Base-by-base conservation (phyloP, 2,113 vertebrate genomes). In the Nesogale talazaci region DNA sequence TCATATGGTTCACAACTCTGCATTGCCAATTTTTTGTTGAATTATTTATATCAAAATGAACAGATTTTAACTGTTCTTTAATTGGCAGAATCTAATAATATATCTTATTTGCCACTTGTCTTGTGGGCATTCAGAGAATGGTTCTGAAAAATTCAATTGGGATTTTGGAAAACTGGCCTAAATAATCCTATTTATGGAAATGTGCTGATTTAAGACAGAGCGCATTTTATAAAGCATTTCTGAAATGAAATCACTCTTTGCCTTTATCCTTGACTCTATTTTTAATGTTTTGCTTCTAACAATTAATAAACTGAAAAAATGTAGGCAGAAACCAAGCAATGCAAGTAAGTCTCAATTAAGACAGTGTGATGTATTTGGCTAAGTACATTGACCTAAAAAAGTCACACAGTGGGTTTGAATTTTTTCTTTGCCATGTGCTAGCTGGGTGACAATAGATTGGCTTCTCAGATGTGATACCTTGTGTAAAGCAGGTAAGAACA, bases 11-110 rank as follows among this genome's bases (percentile, higher is more conserved):
- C 61, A 94, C 85, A 94, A 79, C 52, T 91, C 42, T 77, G 87
- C 94, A 94, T 95, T 89, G 87, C 87, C 78, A 94, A 77, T 88
- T 94, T 52, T 94, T 92, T 93, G 80, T 95, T 89, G 82, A 92
- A 95, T 96, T 96, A 92, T 93, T 96, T 96, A 95, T 86, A 91
- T 93, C 92, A 94, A 94, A 90, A 95, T 93, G 88, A 94, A 92
- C 93, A 79, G 69, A 94, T 92, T 94, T 92, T 82, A 95, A 96
- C 61, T 92, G 27, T 83, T 94, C 63, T 83, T 95, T 95, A 94
- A 96, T 94, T 94, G 88, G 69, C 74, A 79, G 81, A 70, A 81
- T 87, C 95, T 94, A 94, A 95, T 94, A 95, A 95, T 96, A 94
- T 82, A 75, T 85, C 42, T 52, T 81, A 27, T 83, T 89, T 92